These are phyloP conservation scores for Oscheius sp. DNA, from an alignment of 2,888 invertebrate species.

Conservation along the genomic window DNA sequence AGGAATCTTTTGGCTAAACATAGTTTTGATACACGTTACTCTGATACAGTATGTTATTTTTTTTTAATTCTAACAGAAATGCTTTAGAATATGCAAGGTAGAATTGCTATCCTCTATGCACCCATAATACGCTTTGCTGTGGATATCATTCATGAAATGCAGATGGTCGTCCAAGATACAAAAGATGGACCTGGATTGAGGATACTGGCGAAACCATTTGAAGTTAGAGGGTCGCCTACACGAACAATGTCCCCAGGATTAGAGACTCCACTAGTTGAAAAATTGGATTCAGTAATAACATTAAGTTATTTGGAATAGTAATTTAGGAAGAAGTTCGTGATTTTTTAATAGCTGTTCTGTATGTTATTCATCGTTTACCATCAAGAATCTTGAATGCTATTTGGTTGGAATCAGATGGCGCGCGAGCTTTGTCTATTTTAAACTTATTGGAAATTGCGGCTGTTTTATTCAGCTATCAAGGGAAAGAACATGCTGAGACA, in stretches of 20 bases:
- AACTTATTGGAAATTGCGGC: constrained; percentile 63
- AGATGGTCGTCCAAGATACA: constrained; percentile 45
- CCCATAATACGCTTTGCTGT: constrained; percentile 89
- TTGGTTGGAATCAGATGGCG: constrained; percentile 56
- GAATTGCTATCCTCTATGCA: constrained; percentile 89
- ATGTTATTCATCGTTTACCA: constrained; percentile 88
- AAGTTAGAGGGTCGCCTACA: constrained; percentile 15
- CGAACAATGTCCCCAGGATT: background rate
- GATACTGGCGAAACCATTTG: constrained; percentile 18
- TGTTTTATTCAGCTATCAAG: constrained; percentile 63
- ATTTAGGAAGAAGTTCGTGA: constrained; percentile 74
- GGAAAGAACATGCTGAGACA: constrained; percentile 24
- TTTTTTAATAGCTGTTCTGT: constrained; percentile 78
- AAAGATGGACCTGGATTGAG: constrained; percentile 18
- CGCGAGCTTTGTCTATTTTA: constrained; percentile 50
- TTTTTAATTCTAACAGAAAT: background rate
- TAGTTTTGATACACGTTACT: constrained; percentile 90
- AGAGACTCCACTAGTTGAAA: constrained; percentile 64
- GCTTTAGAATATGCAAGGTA: constrained; percentile 72
- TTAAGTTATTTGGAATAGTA: constrained; percentile 6
- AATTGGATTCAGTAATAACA: constrained; percentile 56
- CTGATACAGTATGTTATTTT: constrained; percentile 79
- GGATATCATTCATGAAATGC: constrained; percentile 86
- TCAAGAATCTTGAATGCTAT: constrained; percentile 76
- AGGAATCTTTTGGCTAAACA: constrained; percentile 92